phyloP scores from a whole-genome alignment of 2,113 vertebrate genomes.

The Oophaga pumilio region DNA sequence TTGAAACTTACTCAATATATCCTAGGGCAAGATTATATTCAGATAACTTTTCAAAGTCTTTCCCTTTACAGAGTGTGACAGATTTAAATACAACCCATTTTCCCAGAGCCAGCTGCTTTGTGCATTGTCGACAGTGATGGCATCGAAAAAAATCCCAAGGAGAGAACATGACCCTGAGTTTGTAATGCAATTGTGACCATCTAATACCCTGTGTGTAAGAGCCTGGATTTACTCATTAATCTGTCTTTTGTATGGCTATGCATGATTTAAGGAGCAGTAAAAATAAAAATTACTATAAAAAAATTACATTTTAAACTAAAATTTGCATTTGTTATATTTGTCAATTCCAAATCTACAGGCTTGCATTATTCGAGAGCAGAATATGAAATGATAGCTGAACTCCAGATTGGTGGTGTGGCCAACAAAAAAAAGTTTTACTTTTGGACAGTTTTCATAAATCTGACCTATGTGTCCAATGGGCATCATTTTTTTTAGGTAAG shows the following conservation, averaged over 20 bases:
- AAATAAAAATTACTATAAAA: not conserved
- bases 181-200: not conserved
- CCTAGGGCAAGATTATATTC: conserved; percentile 46
- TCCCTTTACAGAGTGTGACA: conserved; percentile 37
- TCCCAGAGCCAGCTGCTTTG: conserved; percentile 35
- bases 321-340: too few species aligned
- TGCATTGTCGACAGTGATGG: conserved; percentile 25
- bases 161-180: conserved; percentile 19
- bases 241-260: not conserved
- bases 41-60: conserved; percentile 46
- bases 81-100: conserved; percentile 29
- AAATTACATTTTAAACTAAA: too few species aligned
- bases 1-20: conserved; percentile 27
- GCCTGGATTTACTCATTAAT: not conserved
- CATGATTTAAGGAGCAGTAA: not conserved
- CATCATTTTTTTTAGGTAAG: too few species aligned
- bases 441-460: too few species aligned
- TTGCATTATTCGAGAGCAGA: too few species aligned
- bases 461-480: too few species aligned
- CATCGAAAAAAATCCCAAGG: conserved; percentile 7
- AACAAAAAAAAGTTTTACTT: too few species aligned
- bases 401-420: too few species aligned
- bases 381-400: too few species aligned
- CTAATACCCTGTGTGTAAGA: not conserved
- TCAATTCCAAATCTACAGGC: too few species aligned